Evolutionary conservation across 1,140 invertebrate species (phyloP).

Genomic region (Neotoxoptera formosana): DNA sequence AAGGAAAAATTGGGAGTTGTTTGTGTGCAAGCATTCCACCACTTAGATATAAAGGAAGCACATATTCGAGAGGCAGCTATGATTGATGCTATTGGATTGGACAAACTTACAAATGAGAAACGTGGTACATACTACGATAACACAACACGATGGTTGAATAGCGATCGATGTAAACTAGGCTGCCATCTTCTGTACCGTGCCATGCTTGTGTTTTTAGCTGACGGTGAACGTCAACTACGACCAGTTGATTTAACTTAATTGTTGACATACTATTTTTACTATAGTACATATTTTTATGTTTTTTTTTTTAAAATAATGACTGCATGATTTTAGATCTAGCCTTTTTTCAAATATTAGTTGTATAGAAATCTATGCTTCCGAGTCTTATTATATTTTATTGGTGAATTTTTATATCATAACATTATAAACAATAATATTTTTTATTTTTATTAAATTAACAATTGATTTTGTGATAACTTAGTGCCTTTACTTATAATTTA

Average conservation of each 20-base stretch:
- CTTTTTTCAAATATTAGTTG: neutral
- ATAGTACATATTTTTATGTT: neutral
- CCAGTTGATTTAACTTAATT: conserved; percentile 67
- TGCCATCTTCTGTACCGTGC: conserved; percentile 84
- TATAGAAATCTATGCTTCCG: neutral
- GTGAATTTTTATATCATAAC: neutral
- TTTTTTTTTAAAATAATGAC: neutral
- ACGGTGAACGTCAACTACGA: conserved; percentile 82
- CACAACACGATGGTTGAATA: conserved; percentile 75
- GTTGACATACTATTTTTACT: conserved; percentile 65
- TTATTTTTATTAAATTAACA: conserved; percentile 2
- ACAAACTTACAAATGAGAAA: conserved; percentile 82
- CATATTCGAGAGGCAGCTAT: conserved; percentile 93
- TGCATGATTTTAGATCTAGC: neutral
- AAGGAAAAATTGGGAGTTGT: conserved; percentile 81
- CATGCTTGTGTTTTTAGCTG: conserved; percentile 82
- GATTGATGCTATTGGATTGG: conserved; percentile 83
- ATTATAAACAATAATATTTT: neutral
- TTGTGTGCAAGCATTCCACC: conserved; percentile 90
- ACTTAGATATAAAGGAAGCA: conserved; percentile 89
- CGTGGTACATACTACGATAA: conserved; percentile 85
- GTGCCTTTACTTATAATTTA: neutral
- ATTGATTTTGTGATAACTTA: neutral
- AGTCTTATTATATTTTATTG: neutral
- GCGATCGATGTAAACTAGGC: conserved; percentile 77